These are phyloP conservation scores for Mnemiopsis leidyi DNA, from an alignment of 37 sponge, comb jelly and placozoan species.

Conservation along the genomic window DNA sequence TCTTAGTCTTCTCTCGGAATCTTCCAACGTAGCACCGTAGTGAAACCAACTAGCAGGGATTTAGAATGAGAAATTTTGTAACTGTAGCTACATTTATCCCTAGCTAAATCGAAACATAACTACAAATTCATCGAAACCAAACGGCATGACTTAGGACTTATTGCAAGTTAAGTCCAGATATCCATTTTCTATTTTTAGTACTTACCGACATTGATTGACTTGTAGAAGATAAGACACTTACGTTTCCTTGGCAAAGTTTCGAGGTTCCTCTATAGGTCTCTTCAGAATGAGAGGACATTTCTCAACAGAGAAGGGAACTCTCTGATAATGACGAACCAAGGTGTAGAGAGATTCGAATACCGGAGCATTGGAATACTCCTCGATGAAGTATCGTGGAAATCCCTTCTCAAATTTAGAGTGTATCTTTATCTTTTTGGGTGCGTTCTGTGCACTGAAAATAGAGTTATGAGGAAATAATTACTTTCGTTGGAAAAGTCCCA, in stretches of 20 bases:
- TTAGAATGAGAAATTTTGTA: too few species aligned
- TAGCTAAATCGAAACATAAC: too few species aligned
- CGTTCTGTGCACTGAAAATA: neutral
- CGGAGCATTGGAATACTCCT: constrained; percentile 26
- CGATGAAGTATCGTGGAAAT: constrained; percentile 53
- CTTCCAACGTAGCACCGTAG: constrained; percentile 70
- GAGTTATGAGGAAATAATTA: too few species aligned
- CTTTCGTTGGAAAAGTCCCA: too few species aligned
- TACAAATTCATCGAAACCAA: too few species aligned
- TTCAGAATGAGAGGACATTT: constrained; percentile 30
- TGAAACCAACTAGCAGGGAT: constrained; percentile 52
- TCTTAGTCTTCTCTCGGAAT: constrained; percentile 78
- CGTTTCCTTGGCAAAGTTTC: constrained; percentile 47
- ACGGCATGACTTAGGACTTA: too few species aligned
- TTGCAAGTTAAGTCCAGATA: too few species aligned
- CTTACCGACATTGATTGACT: too few species aligned
- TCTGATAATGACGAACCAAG: constrained; percentile 83
- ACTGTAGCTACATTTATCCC: too few species aligned
- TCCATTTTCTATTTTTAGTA: too few species aligned
- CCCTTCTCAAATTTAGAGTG: constrained; percentile 32
- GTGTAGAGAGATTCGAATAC: constrained; percentile 85
- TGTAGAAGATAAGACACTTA: neutral
- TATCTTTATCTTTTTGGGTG: constrained; percentile 39
- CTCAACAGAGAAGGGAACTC: constrained; percentile 55
- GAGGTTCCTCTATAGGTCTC: constrained; percentile 56